phyloP scores from a whole-genome alignment of 2,888 invertebrate genomes.

The Lochmaea capreae region DNA sequence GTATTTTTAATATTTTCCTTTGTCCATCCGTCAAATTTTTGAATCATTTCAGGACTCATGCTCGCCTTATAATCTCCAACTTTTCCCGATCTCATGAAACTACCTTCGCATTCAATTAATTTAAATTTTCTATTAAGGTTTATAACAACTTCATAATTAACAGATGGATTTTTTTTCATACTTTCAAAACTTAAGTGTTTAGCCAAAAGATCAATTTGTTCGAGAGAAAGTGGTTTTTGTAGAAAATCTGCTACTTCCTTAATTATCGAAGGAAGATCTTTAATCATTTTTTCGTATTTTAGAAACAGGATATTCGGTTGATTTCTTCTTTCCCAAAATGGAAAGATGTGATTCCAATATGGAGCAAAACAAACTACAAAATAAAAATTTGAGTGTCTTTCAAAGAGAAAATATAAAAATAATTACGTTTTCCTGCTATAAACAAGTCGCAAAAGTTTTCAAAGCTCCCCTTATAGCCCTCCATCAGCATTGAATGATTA shows the following conservation, averaged over 20 bases:
- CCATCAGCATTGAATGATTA: conserved; percentile 73
- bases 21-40: conserved; percentile 80
- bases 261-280: conserved; percentile 51
- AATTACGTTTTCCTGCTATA: conserved; percentile 69
- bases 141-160: conserved; percentile 67
- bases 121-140: conserved; percentile 60
- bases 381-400: background rate
- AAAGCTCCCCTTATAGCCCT: conserved; percentile 69
- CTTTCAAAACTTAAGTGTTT: conserved; percentile 58
- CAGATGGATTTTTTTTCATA: conserved; percentile 71
- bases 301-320: conserved; percentile 57
- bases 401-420: no score
- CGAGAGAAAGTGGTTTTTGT: conserved; percentile 49
- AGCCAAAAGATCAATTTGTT: conserved; percentile 50
- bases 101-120: conserved; percentile 58
- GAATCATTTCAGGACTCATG: conserved; percentile 78
- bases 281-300: conserved; percentile 59
- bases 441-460: conserved; percentile 73
- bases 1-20: conserved; percentile 72
- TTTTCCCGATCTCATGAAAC: conserved; percentile 67
- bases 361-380: conserved; percentile 58
- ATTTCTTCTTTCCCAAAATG: conserved; percentile 56
- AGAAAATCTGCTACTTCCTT: conserved; percentile 54
- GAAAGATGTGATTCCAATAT: conserved; percentile 59
- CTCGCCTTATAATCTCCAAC: conserved; percentile 64